Base-by-base conservation (phyloP, 2,888 invertebrate genomes). In the Lordiphosa fenestrarum region DNA sequence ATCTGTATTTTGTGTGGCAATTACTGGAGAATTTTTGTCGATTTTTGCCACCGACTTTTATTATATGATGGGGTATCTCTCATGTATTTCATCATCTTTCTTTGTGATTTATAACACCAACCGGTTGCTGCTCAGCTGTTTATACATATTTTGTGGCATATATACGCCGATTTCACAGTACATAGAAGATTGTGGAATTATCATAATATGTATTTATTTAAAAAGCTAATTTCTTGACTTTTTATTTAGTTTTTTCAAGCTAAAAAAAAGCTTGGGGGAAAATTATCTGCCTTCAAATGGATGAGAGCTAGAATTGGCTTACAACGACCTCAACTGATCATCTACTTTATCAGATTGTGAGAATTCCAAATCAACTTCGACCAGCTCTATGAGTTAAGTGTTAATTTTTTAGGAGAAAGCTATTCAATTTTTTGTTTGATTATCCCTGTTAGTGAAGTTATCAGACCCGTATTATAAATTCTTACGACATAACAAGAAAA, bases 141-240 rank as follows among this genome's bases (percentile, higher is more conserved):
- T 40, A 19, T 19, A 25, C 13, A 33, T 44, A 15, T 19, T 25
- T 7, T 25, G 25, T 25, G 7, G 38, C 6, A 21, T 36, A 33
- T 65, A 13, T 15, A 12, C 25, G 25, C 25, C 25, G 7, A 36
- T 9, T 38, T 30, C 9, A 30, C 25, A 25, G 33, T 15, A 48
- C 33, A 15, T 9, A 9, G 13, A 30, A 30, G 30, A 9, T 40
- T 12, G 40, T 4, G 33, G n/a, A 38, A 15, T n/a, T 39, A 39
- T 39, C 47, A 47, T n/a, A 13, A 38, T 35, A 12, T 44, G 23
- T 41, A 38, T 46, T 53, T 65, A 58, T 53, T 58, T 65, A 48
- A 53, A 66, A 66, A 54, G 48, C 51, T 25, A 49, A 66, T 52
- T 51, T 60, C 38, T 15, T 52, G 54, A 47, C 51, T 53, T 21